These are phyloP conservation scores for Caenorhabditis doughertyi DNA, from an alignment of 2,888 invertebrate species.

Conservation along the genomic window DNA sequence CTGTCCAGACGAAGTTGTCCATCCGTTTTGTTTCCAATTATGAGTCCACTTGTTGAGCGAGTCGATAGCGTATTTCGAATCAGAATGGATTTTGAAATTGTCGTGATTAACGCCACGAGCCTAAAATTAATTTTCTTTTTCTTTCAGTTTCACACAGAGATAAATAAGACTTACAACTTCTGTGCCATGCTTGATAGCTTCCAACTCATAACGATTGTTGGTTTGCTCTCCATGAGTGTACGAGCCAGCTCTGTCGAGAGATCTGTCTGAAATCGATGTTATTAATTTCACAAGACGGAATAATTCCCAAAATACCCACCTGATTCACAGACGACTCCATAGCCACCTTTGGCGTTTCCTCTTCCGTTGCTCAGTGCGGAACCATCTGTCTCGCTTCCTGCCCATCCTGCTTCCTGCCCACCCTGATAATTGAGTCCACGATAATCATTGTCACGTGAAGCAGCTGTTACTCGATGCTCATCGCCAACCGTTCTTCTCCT, in stretches of 20 bases:
- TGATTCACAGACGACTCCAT: slow-evolving; percentile 16
- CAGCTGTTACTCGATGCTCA: no score
- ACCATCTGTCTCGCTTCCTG: no score
- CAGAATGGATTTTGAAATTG: neutral
- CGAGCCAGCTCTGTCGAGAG: neutral
- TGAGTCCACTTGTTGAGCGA: slow-evolving; percentile 7
- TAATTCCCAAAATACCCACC: slow-evolving; percentile 17
- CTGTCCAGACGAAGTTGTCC: slow-evolving; percentile 88
- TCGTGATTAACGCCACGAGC: neutral
- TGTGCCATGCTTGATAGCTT: neutral
- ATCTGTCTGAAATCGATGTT: neutral
- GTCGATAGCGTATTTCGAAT: slow-evolving; percentile 6
- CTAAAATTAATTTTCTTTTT: neutral
- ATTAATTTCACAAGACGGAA: slow-evolving; percentile 85
- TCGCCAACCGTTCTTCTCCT: no score
- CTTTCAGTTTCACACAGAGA: neutral
- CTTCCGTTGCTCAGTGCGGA: slow-evolving; percentile 75
- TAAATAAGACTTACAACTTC: neutral
- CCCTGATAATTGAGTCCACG: no score
- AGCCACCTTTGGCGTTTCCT: slow-evolving; percentile 27
- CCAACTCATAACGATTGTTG: slow-evolving; percentile 4
- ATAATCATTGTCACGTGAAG: no score
- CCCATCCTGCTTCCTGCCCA: no score
- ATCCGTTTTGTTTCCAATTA: slow-evolving; percentile 86
- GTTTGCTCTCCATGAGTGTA: neutral